phyloP scores from a whole-genome alignment of 2,797 vertebrate genomes.

The Myotis pilosus region DNA sequence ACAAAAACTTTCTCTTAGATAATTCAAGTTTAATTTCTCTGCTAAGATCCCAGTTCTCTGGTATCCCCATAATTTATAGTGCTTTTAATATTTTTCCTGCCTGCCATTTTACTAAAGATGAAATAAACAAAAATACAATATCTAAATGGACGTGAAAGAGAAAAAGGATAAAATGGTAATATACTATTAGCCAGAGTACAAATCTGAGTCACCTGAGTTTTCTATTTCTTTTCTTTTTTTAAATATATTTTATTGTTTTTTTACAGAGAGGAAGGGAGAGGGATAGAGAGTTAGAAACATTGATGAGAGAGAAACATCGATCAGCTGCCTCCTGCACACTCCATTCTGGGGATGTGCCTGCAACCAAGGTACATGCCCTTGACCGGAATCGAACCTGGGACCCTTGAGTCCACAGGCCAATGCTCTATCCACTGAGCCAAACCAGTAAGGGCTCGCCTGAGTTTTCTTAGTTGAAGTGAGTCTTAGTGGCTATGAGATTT shows the following conservation, averaged over 20 bases:
- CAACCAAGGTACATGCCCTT: no score
- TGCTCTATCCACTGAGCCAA: no score
- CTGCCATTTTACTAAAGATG: slow-evolving; percentile 1
- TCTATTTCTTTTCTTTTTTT: background rate
- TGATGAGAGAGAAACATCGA: no score
- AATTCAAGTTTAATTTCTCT: slow-evolving; percentile 37
- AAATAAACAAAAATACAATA: background rate
- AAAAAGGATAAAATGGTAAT: background rate
- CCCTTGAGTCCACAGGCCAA: no score
- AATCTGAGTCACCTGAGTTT: background rate
- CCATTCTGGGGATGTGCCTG: no score
- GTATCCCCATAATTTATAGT: background rate
- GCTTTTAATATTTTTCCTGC: background rate
- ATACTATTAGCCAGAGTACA: background rate
- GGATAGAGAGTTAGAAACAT: no score
- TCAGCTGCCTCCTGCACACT: no score
- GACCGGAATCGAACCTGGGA: no score
- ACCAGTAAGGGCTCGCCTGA: background rate
- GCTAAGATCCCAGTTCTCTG: background rate
- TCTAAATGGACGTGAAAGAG: background rate
- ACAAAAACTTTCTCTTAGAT: background rate
- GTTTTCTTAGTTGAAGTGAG: background rate
- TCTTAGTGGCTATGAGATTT: background rate
- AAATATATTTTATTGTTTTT: no score
- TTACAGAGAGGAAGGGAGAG: no score